A percentile compares a stretch with the other conserved stretches of the same genome.
Conservation (phyloP, 1,140 invertebrate genomes). For the Mactra quadrangularis region DNA sequence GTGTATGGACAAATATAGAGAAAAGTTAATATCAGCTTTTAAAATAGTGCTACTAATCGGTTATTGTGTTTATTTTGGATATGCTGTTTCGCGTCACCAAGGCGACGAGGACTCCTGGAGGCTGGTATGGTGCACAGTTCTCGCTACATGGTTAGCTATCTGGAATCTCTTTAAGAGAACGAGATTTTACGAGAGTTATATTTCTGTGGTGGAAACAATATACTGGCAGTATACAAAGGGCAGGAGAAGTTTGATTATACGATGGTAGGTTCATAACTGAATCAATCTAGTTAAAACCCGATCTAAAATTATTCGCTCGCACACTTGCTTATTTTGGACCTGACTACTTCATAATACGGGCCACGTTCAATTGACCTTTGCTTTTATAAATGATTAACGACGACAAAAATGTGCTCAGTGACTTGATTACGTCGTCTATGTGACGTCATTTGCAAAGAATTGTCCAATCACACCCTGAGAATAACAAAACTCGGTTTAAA, state of each 20-base stretch:
- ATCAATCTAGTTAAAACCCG: too few relatives aligned
- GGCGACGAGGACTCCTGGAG: conserved; percentile 51
- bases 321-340: too few relatives aligned
- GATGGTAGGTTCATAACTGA: too few relatives aligned
- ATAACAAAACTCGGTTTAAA: too few relatives aligned
- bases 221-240: conserved; percentile 21
- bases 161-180: conserved; percentile 23
- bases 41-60: conserved; percentile 50
- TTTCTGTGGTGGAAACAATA: background rate
- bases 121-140: conserved; percentile 6
- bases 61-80: conserved; percentile 68
- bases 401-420: too few relatives aligned
- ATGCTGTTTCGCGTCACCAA: conserved; percentile 66
- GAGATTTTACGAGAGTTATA: background rate
- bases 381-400: too few relatives aligned
- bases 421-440: too few relatives aligned
- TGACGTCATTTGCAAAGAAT: too few relatives aligned
- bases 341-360: too few relatives aligned
- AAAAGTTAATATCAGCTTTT: conserved; percentile 16
- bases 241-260: conserved; percentile 19
- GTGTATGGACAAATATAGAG: conserved; percentile 33
- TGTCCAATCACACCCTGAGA: too few relatives aligned
- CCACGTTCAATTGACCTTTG: too few relatives aligned
- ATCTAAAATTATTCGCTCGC: too few relatives aligned
- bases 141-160: background rate